phyloP scores from a whole-genome alignment of 1,140 invertebrate species.

The Araneus ventricosus region DNA sequence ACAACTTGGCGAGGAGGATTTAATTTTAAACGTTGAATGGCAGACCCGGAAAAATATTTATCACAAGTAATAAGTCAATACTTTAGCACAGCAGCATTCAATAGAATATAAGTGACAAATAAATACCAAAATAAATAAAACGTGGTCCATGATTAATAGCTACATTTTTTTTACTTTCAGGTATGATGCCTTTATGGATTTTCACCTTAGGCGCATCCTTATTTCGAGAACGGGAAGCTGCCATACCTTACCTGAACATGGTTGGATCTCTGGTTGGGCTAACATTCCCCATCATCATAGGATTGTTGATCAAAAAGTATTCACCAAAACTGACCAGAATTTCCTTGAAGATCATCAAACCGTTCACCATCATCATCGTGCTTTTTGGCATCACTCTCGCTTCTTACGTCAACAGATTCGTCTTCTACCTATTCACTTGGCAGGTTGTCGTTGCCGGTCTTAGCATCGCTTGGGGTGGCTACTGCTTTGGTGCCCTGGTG shows the following conservation, averaged over 20 bases:
- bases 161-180: conserved; percentile 78
- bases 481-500: conserved; percentile 80
- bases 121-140: too few relatives aligned
- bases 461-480: conserved; percentile 82
- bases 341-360: conserved; percentile 77
- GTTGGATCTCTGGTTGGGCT: conserved; percentile 79
- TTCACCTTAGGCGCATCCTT: conserved; percentile 80
- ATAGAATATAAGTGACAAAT: too few relatives aligned
- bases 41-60: too few relatives aligned
- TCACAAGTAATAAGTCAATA: too few relatives aligned
- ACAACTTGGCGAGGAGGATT: too few relatives aligned
- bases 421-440: conserved; percentile 81
- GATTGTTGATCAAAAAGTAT: conserved; percentile 78
- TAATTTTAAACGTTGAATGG: too few relatives aligned
- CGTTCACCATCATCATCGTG: conserved; percentile 78
- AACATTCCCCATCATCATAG: conserved; percentile 81
- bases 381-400: conserved; percentile 78
- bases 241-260: conserved; percentile 81
- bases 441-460: conserved; percentile 79
- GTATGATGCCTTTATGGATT: conserved; percentile 83
- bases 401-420: conserved; percentile 81
- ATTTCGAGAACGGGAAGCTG: conserved; percentile 76
- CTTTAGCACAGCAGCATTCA: too few relatives aligned
- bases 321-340: conserved; percentile 77
- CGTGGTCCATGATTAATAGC: too few relatives aligned